Percentiles rank a stretch among this genome's conserved stretches.
Evolutionary conservation across 1,140 invertebrate genomes (phyloP).

Genomic region (Papilio helenus): DNA sequence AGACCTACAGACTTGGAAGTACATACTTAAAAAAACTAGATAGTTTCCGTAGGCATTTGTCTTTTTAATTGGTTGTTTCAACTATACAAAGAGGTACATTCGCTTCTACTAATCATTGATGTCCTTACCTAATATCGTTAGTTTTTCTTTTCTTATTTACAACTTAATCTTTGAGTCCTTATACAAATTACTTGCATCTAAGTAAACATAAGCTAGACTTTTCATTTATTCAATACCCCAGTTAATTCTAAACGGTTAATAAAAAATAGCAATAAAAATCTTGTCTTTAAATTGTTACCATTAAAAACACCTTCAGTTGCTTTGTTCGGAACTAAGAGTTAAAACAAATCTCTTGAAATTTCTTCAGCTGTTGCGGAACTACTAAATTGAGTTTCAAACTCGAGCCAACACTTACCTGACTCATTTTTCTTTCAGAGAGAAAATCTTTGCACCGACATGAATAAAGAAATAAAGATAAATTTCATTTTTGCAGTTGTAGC

Average conservation of each 20-base stretch:
- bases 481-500: background rate
- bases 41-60: too few relatives aligned
- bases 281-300: background rate
- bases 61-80: too few relatives aligned
- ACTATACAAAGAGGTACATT: too few relatives aligned
- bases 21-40: too few relatives aligned
- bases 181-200: too few relatives aligned
- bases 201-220: too few relatives aligned
- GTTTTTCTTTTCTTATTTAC: too few relatives aligned
- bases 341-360: conserved; percentile 23
- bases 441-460: conserved; percentile 8
- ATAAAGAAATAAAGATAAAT: conserved; percentile 9
- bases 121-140: too few relatives aligned
- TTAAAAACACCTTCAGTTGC: background rate
- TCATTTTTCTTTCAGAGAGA: conserved; percentile 15
- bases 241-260: background rate
- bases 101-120: too few relatives aligned
- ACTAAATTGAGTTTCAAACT: conserved; percentile 20
- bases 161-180: too few relatives aligned
- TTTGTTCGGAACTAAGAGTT: conserved; percentile 20
- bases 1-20: too few relatives aligned
- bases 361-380: conserved; percentile 1
- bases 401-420: conserved; percentile 11
- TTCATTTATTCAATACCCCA: too few relatives aligned
- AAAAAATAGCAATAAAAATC: background rate